phyloP scores from a whole-genome alignment of 2,113 vertebrate genomes.

The Rissa tridactyla region DNA sequence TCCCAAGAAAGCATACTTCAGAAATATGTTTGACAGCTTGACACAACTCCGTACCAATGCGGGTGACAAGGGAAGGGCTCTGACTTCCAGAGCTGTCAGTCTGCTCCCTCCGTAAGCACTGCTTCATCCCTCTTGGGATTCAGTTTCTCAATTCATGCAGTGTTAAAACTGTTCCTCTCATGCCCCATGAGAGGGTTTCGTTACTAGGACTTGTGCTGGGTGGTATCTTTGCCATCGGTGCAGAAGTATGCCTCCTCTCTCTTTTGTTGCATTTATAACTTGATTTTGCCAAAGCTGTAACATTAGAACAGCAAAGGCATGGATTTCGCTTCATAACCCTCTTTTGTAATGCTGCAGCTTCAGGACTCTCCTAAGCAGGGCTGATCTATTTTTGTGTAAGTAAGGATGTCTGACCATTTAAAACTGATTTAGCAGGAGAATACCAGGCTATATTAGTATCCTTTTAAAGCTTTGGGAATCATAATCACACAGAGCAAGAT shows the following conservation, averaged over 20 bases:
- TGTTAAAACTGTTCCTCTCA: not conserved
- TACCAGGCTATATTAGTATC: not conserved
- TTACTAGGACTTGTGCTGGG: not conserved
- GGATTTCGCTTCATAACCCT: not conserved
- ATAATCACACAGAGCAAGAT: not conserved
- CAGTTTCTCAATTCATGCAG: not conserved
- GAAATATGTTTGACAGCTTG: not conserved
- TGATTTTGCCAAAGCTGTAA: not conserved
- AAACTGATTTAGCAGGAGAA: not conserved
- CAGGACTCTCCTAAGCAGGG: not conserved
- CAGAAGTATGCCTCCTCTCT: not conserved
- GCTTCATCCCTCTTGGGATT: not conserved
- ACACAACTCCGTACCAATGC: not conserved
- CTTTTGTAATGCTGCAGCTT: not conserved
- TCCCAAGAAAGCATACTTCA: not conserved
- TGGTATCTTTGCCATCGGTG: not conserved
- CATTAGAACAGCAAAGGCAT: not conserved
- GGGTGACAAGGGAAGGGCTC: not conserved
- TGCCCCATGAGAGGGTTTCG: accelerated
- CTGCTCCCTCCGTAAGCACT: not conserved
- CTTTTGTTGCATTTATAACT: not conserved
- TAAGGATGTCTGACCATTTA: not conserved
- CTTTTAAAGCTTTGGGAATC: not conserved
- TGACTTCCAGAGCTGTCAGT: not conserved
- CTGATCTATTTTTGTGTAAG: not conserved